Conservation (phyloP, 2,113 vertebrate genomes). For the Euleptes europaea region DNA sequence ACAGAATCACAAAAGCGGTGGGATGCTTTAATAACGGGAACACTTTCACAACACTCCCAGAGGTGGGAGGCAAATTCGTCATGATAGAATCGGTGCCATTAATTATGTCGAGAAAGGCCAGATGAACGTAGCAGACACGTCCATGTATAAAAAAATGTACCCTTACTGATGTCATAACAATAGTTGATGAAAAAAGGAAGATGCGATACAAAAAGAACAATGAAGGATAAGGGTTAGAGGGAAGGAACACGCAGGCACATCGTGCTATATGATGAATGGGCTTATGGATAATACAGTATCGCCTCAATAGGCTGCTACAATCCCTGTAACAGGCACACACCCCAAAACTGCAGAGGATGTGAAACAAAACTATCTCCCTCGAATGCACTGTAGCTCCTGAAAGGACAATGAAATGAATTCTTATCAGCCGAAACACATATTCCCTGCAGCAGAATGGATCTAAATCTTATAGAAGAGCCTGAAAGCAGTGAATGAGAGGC, state of each 20-base stretch:
- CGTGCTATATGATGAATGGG: background rate
- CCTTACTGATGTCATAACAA: background rate
- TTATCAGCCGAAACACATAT: constrained; percentile 13
- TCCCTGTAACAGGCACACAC: background rate
- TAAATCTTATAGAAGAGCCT: background rate
- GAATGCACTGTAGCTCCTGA: background rate
- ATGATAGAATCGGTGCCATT: background rate
- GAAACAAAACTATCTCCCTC: background rate
- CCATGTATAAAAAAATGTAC: background rate
- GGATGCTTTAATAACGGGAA: background rate
- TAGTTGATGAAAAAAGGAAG: background rate
- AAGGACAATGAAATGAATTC: background rate
- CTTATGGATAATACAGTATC: background rate
- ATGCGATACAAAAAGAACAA: background rate
- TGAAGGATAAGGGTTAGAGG: background rate
- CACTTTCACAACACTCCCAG: too few relatives aligned
- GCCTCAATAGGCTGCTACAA: background rate
- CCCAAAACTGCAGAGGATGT: background rate
- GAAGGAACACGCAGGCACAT: too few relatives aligned
- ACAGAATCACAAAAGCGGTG: background rate
- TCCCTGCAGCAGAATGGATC: background rate
- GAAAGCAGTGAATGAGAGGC: background rate
- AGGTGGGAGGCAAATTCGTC: too few relatives aligned
- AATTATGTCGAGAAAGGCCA: background rate
- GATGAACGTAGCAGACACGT: background rate